phyloP scores from a whole-genome alignment of 2,113 vertebrate species.

The Caracal caracal region DNA sequence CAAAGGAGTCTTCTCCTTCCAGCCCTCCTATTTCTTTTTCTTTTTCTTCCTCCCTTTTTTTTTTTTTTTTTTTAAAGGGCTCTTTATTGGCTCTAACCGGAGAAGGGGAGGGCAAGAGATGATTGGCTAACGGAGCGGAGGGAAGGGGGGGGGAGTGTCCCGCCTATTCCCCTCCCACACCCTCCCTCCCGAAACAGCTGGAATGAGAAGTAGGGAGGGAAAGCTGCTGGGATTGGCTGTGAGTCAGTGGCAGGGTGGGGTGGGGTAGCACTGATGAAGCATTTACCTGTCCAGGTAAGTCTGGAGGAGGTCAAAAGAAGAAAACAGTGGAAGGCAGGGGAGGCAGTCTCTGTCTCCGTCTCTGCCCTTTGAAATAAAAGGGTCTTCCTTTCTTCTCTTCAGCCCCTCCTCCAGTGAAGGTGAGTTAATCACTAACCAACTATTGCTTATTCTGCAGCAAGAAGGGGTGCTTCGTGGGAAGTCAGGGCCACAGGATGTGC shows the following conservation, averaged over 20 bases:
- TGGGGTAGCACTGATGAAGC: conserved; percentile 43
- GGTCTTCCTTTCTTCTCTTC: conserved; percentile 32
- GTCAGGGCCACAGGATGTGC: neutral
- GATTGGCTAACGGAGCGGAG: neutral
- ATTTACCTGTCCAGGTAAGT: conserved; percentile 83
- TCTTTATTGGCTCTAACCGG: neutral
- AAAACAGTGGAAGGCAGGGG: neutral
- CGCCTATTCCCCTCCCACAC: neutral
- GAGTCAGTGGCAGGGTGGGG: conserved; percentile 64
- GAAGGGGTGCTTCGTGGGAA: conserved; percentile 11
- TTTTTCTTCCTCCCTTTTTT: neutral
- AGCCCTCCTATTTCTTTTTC: neutral
- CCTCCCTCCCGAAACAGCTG: conserved; percentile 76
- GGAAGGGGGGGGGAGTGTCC: neutral
- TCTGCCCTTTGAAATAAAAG: conserved; percentile 51
- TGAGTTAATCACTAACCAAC: conserved; percentile 82
- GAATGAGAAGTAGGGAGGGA: conserved; percentile 64
- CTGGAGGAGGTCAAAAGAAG: conserved; percentile 76
- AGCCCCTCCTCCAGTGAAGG: conserved; percentile 47
- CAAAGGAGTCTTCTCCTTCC: neutral
- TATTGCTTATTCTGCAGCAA: conserved; percentile 74
- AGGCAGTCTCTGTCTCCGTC: conserved; percentile 38
- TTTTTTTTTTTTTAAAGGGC: neutral
- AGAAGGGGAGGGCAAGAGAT: neutral
- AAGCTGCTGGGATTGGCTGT: conserved; percentile 70